Conservation (phyloP, 2,113 vertebrate genomes). For the Callaeas wilsoni region DNA sequence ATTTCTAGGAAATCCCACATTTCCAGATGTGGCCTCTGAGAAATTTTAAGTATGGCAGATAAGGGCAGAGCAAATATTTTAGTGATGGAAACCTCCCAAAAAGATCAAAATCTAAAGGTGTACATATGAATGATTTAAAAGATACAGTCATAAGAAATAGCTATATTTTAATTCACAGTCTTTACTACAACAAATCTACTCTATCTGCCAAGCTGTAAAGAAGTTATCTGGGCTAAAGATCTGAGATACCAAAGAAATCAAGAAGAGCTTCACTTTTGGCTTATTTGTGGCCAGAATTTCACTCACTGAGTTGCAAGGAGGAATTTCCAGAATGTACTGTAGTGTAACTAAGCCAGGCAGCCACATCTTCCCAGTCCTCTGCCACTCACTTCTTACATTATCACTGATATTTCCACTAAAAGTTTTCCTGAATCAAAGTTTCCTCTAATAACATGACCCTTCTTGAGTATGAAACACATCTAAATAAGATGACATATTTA, state of each 20-base stretch:
- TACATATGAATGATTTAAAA: background rate
- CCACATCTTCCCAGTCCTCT: background rate
- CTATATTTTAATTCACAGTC: background rate
- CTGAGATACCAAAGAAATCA: background rate
- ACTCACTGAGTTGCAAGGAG: background rate
- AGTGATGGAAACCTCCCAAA: background rate
- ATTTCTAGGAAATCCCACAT: background rate
- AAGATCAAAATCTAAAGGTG: background rate
- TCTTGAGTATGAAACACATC: background rate
- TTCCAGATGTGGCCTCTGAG: background rate
- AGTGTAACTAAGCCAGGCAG: background rate
- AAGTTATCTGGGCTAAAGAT: background rate
- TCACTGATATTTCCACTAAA: background rate
- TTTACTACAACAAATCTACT: background rate
- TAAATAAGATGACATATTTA: conserved; percentile 48
- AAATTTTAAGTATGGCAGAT: background rate
- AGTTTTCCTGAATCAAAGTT: background rate
- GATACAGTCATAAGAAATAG: background rate
- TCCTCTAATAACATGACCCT: background rate
- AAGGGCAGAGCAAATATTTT: background rate
- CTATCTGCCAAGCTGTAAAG: background rate
- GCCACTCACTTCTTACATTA: background rate
- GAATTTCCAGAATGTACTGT: background rate
- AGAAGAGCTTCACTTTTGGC: background rate
- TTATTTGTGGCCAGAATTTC: background rate